Base-by-base conservation (phyloP, 2,113 vertebrate genomes). In the Gambusia affinis region DNA sequence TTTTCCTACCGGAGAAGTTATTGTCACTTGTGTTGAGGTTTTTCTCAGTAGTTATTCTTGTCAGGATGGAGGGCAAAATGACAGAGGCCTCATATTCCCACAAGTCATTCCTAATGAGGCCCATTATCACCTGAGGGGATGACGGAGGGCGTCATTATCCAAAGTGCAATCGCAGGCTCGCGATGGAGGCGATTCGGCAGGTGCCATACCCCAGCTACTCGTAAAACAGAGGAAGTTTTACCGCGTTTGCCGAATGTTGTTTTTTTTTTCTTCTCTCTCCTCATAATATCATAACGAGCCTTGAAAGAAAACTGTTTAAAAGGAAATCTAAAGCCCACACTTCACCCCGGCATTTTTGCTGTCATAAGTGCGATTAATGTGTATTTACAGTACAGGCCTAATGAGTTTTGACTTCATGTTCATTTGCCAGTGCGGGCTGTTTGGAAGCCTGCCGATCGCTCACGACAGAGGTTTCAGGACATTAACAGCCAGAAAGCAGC, bases 331-430 rank as follows among this genome's bases (percentile, higher is more conserved):
- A 74, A 75, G 44, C 19, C 60, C 17, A 24, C 47, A 30, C 44
- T n/a, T 29, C 0, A 47, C 8, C 35, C 15, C 8, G 62, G 39
- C 12, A 24, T 24, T 24, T 70, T 28, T 37, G 79, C 63, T 80
- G 73, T 83, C 77, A 85, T 85, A 81, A 89, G 83, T 78, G 81
- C 79, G 35, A 84, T 88, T 87, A 91, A 77, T 51, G 72, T 83
- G 76, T 85, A 87, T 71, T 82, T 80, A 82, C 74, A 69, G 68
- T 80, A 82, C 74, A 69, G 68, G 76, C 72, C 70, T 77, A 10
- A 75, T 30, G 73, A 79, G 64, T 81, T 70, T 72, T 28, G 24
- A 73, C 30, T 75, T 69, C 1, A 44, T 67, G 71, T 82, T 4
- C 33, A 64, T 78, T 80, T n/a, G 29, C 63, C 67, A 64, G 73